Evolutionary conservation across 2,888 invertebrate genomes (phyloP), one percentile per base, ranked within the genome.

Genomic region (Cetonia aurata): DNA sequence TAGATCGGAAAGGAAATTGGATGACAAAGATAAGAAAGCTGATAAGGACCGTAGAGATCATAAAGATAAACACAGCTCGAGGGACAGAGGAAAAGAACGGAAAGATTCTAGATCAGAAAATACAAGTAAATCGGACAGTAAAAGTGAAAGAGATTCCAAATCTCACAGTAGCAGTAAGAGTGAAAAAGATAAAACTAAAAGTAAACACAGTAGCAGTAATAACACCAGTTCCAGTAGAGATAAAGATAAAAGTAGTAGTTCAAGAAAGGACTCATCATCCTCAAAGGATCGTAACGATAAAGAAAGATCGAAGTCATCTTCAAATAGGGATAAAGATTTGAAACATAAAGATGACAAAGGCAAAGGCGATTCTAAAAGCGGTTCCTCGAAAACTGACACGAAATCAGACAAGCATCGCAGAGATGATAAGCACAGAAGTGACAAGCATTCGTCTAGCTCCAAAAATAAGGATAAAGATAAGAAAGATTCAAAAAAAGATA

Each of bases 111-210:
- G 78, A 37, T 37, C 37, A 37, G 73, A 74, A 74, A 59, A 83
- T 81, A 70, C 80, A 80, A 77, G 71, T 37, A 37, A 37, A 48
- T 83, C 80, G 53, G 82, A 83, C 41, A 73, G 66, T 52, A 81
- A 77, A 74, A 62, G 68, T n/a, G 77, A 74, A 60, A 79, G 76
- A 55, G 74, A 77, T 56, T 73, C 75, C 76, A 3, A 72, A 71
- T 67, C 68, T 17, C 80, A 82, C 25, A 82, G 78, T 59, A 80
- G 77, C 65, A 79, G 60, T 67, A 65, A 68, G 66, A 72, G 67
- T 57, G 74, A 75, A 46, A 75, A 72, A 67, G 78, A 79, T 66
- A 66, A 69, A 52, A 59, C 50, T 42, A 71, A 55, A 62, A 69
- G 67, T 48, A 72, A 69, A 74, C 80, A 78, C 68, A 77, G 79